A percentile compares a stretch with the other conserved stretches of the same genome.
These are phyloP conservation scores for Protomyctophum bolini DNA, from an alignment of 2,113 vertebrate species.

Conservation along the genomic window DNA sequence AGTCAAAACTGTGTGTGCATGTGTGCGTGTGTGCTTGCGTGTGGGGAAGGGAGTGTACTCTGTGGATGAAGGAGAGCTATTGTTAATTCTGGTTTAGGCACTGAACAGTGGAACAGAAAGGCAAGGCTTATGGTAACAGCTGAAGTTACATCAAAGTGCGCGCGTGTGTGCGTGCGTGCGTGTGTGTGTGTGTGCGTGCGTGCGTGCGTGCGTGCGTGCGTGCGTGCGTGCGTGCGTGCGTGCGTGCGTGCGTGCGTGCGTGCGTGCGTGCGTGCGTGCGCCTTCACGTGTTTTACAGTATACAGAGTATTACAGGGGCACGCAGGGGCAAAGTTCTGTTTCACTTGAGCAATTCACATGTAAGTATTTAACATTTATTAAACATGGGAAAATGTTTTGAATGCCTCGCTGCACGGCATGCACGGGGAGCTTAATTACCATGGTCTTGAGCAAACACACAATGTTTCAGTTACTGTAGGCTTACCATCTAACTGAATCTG, in stretches of 20 bases:
- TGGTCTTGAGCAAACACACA: neutral
- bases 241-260: slow-evolving; percentile 14
- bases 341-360: slow-evolving; percentile 27
- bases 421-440: slow-evolving; percentile 1
- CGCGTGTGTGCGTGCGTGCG: slow-evolving; percentile 17
- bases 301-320: slow-evolving; percentile 10
- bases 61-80: slow-evolving; percentile 62
- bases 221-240: slow-evolving; percentile 16
- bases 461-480: slow-evolving; percentile 35
- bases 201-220: slow-evolving; percentile 3
- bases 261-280: neutral
- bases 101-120: slow-evolving; percentile 45
- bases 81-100: slow-evolving; percentile 51
- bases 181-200: slow-evolving; percentile 22
- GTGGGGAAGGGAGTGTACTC: slow-evolving; percentile 27
- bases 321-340: slow-evolving; percentile 21
- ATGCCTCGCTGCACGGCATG: neutral
- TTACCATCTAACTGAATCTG: too few species aligned
- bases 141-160: slow-evolving; percentile 48
- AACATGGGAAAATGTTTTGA: neutral
- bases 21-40: slow-evolving; percentile 5
- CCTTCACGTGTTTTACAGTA: slow-evolving; percentile 4
- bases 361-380: slow-evolving; percentile 9
- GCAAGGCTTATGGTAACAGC: slow-evolving; percentile 41
- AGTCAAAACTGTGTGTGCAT: slow-evolving; percentile 50